Evolutionary conservation across 30 jellyfish, hydroid and myxozoan genomes (phyloP).

Genomic region (Turritopsis rubra): DNA sequence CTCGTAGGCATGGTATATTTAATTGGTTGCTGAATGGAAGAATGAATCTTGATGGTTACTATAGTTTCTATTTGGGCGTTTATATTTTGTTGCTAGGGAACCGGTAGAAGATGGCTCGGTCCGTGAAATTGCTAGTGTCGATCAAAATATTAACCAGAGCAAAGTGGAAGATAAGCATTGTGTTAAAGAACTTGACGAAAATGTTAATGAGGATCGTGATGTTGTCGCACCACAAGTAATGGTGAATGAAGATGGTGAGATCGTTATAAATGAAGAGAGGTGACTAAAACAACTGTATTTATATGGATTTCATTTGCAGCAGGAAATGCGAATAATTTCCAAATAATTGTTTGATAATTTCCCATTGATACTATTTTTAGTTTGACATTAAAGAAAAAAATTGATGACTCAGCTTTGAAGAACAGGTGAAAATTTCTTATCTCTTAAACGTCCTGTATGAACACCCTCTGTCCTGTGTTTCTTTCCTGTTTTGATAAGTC

Average conservation of each 20-base stretch:
- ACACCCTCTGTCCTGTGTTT: neutral
- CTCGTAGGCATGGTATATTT: neutral
- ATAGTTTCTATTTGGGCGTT: neutral
- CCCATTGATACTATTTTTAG: neutral
- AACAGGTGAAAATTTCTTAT: constrained; percentile 4
- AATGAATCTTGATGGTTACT: neutral
- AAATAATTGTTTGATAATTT: neutral
- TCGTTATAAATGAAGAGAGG: constrained; percentile 79
- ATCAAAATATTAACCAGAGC: neutral
- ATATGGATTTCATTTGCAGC: no score
- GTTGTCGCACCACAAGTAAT: constrained; percentile 85
- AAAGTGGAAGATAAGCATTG: neutral
- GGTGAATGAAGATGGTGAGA: constrained; percentile 75
- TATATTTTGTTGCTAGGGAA: neutral
- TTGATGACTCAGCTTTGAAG: constrained; percentile 20
- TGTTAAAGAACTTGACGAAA: neutral
- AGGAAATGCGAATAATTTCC: no score
- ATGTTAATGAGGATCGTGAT: constrained; percentile 18
- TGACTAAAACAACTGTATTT: constrained; percentile 8
- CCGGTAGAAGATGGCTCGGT: constrained; percentile 21
- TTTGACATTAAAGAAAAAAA: constrained; percentile 21
- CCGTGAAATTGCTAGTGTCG: neutral
- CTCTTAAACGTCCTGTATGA: neutral
- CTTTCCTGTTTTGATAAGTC: no score
- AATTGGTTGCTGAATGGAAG: neutral